Base-by-base conservation (phyloP, 2,888 invertebrate species). In the Agrochola circellaris region DNA sequence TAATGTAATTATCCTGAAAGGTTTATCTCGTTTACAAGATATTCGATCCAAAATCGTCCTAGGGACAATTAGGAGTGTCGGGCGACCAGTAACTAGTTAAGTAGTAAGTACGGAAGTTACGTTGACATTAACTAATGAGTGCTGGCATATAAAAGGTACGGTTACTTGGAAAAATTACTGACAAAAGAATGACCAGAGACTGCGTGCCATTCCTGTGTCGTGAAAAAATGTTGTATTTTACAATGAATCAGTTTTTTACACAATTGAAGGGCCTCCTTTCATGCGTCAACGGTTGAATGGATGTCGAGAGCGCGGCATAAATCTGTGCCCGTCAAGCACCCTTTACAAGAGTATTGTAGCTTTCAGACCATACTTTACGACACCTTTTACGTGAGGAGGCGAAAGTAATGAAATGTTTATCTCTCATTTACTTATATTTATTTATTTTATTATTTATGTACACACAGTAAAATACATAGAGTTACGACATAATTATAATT, bases 401-500 rank as follows among this genome's bases (percentile, higher is more conserved):
- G 82, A 75, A 73, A 65, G 80, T 76, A 82, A 72, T 81, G 67
- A 87, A 85, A 83, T 82, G 75, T 87, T 88, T 84, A 86, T 81
- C 75, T 87, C 86, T 88, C 86, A 89, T 90, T 92, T 90, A 83
- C 87, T 88, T 87, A 89, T 89, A 87, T 34, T 34, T 34, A 34
- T 34, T n/a, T n/a, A n/a, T n/a, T n/a, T n/a, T n/a, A n/a, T n/a
- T n/a, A n/a, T n/a, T 34, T 34, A 34, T 34, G 30, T 30, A 30
- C 30, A 30, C 4, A 34, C 34, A 34, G 34, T 34, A 34, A 34
- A 34, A 34, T 34, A 34, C 4, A 34, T 34, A 34, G 34, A 34
- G 2, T 4, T 34, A 34, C 34, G 34, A 34, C 34, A 34, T 34
- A 34, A 34, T 34, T 34, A 34, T 34, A 34, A 34, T 34, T 34